Evolutionary conservation across 2,797 vertebrate species (phyloP).

Genomic region (Cynopterus sphinx): DNA sequence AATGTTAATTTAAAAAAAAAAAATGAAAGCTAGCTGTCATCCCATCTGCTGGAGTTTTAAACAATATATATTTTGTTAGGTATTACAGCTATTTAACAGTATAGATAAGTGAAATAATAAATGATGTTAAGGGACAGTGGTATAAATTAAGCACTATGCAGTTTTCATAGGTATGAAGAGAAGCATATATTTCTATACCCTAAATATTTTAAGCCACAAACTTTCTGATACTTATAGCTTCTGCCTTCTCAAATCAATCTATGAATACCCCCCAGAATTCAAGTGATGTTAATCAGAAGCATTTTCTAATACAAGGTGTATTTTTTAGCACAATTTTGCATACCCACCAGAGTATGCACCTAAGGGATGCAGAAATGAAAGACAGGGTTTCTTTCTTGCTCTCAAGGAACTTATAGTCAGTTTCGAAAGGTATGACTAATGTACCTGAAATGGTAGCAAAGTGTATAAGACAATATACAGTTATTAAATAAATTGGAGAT

Average conservation of each 20-base stretch:
- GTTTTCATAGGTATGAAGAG: neutral
- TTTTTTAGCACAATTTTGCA: neutral
- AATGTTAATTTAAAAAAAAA: neutral
- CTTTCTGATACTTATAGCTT: neutral
- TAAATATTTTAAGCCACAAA: neutral
- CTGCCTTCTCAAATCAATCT: neutral
- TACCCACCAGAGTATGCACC: neutral
- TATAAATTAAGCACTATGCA: neutral
- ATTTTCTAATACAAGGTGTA: neutral
- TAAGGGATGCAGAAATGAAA: neutral
- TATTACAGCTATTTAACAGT: neutral
- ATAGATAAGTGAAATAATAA: neutral
- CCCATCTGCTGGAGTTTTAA: neutral
- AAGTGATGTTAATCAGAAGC: neutral
- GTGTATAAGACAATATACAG: neutral
- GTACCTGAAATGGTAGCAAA: neutral
- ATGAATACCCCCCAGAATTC: neutral
- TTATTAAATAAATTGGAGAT: neutral
- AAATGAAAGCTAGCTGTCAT: neutral
- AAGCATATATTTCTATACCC: neutral
- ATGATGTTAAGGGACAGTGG: neutral
- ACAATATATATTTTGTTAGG: neutral
- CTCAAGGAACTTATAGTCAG: neutral
- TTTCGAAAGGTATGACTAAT: neutral
- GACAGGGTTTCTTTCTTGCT: neutral